Conservation (phyloP, 2,888 invertebrate species). For the Cynaeus angustus region DNA sequence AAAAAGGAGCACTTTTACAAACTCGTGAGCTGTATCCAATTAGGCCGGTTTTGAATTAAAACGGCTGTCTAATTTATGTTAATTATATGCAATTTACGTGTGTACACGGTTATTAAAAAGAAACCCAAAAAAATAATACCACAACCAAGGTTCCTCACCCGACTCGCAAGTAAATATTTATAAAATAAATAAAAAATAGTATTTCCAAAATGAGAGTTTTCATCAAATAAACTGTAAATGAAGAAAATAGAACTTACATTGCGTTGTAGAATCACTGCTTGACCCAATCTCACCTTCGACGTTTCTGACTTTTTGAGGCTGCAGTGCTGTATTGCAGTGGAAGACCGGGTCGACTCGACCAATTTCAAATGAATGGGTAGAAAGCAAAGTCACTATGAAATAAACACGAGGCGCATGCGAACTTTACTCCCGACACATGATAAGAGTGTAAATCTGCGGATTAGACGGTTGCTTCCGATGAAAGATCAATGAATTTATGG, state of each 20-base stretch:
- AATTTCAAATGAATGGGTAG: conserved; percentile 36
- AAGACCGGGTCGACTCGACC: conserved; percentile 19
- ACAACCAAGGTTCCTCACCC: no score
- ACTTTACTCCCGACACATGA: conserved; percentile 36
- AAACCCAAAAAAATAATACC: no score
- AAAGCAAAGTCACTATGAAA: conserved; percentile 36
- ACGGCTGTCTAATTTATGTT: no score
- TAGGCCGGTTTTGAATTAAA: no score
- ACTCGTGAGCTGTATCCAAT: no score
- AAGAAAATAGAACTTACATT: conserved; percentile 1
- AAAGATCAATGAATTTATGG: conserved; percentile 13
- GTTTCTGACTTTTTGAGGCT: conserved; percentile 14
- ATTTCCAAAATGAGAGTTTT: no score
- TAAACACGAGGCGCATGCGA: conserved; percentile 44
- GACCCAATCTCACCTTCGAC: conserved; percentile 1
- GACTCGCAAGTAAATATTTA: no score
- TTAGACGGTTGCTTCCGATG: conserved; percentile 1
- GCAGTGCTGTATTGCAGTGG: conserved; percentile 20
- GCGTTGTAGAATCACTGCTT: background rate
- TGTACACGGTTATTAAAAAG: no score
- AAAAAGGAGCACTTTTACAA: background rate
- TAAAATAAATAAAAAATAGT: no score
- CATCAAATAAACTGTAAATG: background rate
- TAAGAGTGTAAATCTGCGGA: conserved; percentile 29
- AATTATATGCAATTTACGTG: no score